Evolutionary conservation across 2,888 invertebrate species (phyloP).

Genomic region (Epinotia ramella): DNA sequence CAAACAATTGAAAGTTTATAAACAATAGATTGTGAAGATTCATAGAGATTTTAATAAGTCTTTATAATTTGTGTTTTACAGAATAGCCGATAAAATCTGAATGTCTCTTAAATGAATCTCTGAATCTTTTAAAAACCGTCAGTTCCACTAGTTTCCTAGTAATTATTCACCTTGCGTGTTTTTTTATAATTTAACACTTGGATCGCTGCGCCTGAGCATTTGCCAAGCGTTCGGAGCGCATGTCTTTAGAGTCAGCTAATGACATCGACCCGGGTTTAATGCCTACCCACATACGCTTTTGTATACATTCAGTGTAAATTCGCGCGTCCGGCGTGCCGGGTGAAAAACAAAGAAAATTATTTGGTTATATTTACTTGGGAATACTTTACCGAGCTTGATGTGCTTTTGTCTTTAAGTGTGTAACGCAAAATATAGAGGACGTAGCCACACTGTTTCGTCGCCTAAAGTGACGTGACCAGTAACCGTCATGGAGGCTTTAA

Average conservation of each 20-base stretch:
- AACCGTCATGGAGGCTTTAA: constrained; percentile 63
- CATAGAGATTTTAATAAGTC: not conserved
- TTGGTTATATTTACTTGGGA: constrained; percentile 22
- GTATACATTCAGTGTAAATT: constrained; percentile 55
- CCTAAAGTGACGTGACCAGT: constrained; percentile 4
- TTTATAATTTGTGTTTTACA: not conserved
- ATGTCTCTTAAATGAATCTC: constrained; percentile 3
- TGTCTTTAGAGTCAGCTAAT: constrained; percentile 77
- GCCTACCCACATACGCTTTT: constrained; percentile 69
- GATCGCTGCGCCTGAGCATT: constrained; percentile 69
- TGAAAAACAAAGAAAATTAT: constrained; percentile 32
- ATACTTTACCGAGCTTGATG: constrained; percentile 17
- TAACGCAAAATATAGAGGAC: too few species aligned
- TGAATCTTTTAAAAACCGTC: constrained; percentile 49
- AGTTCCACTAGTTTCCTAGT: not conserved
- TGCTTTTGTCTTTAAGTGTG: constrained; percentile 3
- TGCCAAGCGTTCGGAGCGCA: constrained; percentile 75
- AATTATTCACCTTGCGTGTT: constrained; percentile 63
- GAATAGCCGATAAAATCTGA: not conserved
- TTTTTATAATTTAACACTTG: constrained; percentile 69
- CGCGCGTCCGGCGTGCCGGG: constrained; percentile 37
- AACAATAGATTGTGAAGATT: not conserved
- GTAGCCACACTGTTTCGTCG: too few species aligned
- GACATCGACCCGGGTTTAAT: constrained; percentile 71
- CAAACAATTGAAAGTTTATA: not conserved